Percentiles rank a stretch among this genome's conserved stretches.
These are phyloP conservation scores for Macrosoma leucophasiata DNA, from an alignment of 2,888 invertebrate genomes.

Conservation along the genomic window DNA sequence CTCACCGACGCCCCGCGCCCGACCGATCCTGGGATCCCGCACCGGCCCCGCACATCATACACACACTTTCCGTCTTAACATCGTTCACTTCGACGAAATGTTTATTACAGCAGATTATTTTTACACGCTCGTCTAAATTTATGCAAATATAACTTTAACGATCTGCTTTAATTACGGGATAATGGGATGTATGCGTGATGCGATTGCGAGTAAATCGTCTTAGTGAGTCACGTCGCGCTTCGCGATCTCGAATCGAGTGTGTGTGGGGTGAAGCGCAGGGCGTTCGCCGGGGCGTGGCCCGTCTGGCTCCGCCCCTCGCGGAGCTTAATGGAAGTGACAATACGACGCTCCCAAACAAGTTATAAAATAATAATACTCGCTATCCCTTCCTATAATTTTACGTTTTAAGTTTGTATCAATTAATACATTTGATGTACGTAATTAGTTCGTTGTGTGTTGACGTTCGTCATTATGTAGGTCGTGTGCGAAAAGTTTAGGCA, in stretches of 20 bases:
- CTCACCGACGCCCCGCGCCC: slow-evolving; percentile 14
- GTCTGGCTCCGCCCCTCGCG: slow-evolving; percentile 47
- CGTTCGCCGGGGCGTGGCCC: slow-evolving; percentile 23
- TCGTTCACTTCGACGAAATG: slow-evolving; percentile 18
- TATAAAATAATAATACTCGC: slow-evolving; percentile 58
- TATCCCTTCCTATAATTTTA: slow-evolving; percentile 41
- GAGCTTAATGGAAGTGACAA: slow-evolving; percentile 72
- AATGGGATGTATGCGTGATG: slow-evolving; percentile 51
- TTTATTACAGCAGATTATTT: too few relatives aligned
- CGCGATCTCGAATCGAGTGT: slow-evolving; percentile 27
- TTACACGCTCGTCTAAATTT: slow-evolving; percentile 1
- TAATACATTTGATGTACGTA: too few relatives aligned
- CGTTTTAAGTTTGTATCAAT: too few relatives aligned
- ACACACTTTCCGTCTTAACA: slow-evolving; percentile 26
- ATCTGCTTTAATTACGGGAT: slow-evolving; percentile 32
- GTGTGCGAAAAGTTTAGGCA: too few relatives aligned
- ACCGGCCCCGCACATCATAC: slow-evolving; percentile 26
- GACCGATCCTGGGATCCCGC: slow-evolving; percentile 1
- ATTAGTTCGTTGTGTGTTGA: too few relatives aligned
- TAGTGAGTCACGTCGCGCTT: slow-evolving; percentile 42
- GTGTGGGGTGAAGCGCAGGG: slow-evolving; percentile 37
- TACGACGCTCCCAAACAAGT: slow-evolving; percentile 64
- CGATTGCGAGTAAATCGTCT: slow-evolving; percentile 67
- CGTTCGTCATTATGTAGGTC: too few relatives aligned
- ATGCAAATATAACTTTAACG: not conserved